A percentile compares a stretch with the other conserved stretches of the same genome.
Evolutionary conservation across 2,113 vertebrate genomes (phyloP).

Genomic region (Pitta sordida): DNA sequence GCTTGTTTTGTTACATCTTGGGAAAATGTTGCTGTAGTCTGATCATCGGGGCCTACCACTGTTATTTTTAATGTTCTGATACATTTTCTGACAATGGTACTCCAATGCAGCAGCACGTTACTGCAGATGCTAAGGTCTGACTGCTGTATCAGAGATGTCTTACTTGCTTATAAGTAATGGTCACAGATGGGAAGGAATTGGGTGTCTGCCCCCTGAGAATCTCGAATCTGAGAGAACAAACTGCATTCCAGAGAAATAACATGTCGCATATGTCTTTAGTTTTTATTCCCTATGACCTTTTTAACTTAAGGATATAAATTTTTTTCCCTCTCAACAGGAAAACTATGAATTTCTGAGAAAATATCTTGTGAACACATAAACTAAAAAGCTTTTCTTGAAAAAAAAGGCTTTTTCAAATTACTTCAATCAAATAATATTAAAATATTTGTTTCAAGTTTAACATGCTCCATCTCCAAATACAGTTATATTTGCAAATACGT

Average conservation of each 20-base stretch:
- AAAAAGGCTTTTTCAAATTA: neutral
- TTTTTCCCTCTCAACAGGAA: neutral
- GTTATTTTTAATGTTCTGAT: neutral
- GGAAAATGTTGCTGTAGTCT: neutral
- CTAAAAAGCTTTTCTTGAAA: neutral
- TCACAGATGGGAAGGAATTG: neutral
- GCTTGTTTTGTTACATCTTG: neutral
- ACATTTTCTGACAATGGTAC: neutral
- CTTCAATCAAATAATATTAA: neutral
- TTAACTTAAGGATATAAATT: neutral
- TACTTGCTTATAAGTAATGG: neutral
- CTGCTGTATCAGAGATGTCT: neutral
- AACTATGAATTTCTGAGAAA: neutral
- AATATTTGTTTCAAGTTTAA: neutral
- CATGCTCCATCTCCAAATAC: neutral
- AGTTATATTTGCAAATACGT: neutral
- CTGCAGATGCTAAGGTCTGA: neutral
- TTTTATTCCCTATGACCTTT: accelerated
- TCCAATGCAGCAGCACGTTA: neutral
- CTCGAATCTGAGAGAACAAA: neutral
- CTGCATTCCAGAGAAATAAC: neutral
- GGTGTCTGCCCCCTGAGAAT: neutral
- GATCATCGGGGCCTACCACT: neutral
- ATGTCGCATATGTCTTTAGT: accelerated
- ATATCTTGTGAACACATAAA: neutral